These are phyloP conservation scores for Thrips palmi DNA, from an alignment of 1,140 invertebrate species.

Conservation along the genomic window DNA sequence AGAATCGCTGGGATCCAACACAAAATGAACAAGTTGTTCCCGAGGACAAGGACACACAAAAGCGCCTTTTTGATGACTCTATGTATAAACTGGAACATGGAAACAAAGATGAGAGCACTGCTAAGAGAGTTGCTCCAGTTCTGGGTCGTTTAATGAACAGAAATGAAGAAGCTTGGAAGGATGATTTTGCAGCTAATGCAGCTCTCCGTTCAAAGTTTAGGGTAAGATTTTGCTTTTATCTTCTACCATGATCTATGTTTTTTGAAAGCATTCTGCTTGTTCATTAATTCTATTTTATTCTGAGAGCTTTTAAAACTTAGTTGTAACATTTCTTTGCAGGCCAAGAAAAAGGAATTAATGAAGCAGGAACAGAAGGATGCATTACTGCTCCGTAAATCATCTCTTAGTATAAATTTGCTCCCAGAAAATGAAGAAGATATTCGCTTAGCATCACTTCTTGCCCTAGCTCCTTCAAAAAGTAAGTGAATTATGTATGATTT, in stretches of 20 bases:
- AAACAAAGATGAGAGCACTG: slow-evolving; percentile 53
- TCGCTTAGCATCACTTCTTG: slow-evolving; percentile 55
- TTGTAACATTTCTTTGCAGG: slow-evolving; percentile 28
- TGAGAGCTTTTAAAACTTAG: slow-evolving; percentile 6
- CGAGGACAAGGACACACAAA: slow-evolving; percentile 73
- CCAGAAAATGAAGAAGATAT: slow-evolving; percentile 62
- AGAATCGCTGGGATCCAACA: slow-evolving; percentile 93
- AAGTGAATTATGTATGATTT: too few relatives aligned
- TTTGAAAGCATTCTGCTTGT: neutral
- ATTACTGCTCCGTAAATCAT: slow-evolving; percentile 53
- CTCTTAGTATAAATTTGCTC: slow-evolving; percentile 56
- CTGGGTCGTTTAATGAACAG: slow-evolving; percentile 54
- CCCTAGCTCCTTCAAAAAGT: slow-evolving; percentile 32
- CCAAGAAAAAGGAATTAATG: slow-evolving; percentile 55
- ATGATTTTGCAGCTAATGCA: slow-evolving; percentile 81
- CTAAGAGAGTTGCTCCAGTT: slow-evolving; percentile 46
- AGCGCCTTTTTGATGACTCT: slow-evolving; percentile 76
- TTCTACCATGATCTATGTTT: neutral
- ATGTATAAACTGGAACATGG: slow-evolving; percentile 95
- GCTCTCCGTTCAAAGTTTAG: slow-evolving; percentile 64
- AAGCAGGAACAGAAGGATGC: slow-evolving; percentile 44
- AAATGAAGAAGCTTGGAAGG: slow-evolving; percentile 64
- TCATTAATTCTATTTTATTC: slow-evolving; percentile 4
- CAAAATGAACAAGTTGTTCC: slow-evolving; percentile 89
- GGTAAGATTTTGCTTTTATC: slow-evolving; percentile 28